A percentile compares a stretch with the other conserved stretches of the same genome.
Conservation (phyloP, 2,797 vertebrate species). For the Orientallactaga sibirica region DNA sequence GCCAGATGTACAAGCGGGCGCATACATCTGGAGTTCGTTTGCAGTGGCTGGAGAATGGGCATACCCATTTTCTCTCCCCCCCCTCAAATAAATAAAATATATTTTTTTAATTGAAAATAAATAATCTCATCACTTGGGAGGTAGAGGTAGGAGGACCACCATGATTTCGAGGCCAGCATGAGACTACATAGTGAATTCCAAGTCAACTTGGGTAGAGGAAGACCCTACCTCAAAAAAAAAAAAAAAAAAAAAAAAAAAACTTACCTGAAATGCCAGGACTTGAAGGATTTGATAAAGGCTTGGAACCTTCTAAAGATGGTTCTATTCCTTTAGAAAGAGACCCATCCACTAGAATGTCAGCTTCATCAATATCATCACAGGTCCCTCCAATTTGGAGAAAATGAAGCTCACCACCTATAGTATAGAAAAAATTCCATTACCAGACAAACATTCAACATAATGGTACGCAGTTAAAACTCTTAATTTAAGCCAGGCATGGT, state of each 20-base stretch:
- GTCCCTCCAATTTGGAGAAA: slow-evolving; percentile 99
- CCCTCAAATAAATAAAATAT: no score
- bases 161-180: no score
- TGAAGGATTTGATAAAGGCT: slow-evolving; percentile 96
- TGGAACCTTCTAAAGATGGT: slow-evolving; percentile 95
- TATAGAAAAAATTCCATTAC: slow-evolving; percentile 68
- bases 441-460: neutral
- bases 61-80: no score
- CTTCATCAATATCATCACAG: slow-evolving; percentile 97
- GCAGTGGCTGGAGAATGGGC: no score
- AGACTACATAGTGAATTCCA: no score
- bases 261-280: slow-evolving; percentile 98
- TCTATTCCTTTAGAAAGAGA: slow-evolving; percentile 96
- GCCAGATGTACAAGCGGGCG: no score
- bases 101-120: no score
- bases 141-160: no score
- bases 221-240: neutral
- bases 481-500: neutral
- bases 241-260: neutral
- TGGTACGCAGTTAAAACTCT: slow-evolving; percentile 20
- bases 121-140: no score
- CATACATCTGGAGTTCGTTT: no score
- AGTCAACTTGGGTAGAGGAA: no score
- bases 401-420: slow-evolving; percentile 99
- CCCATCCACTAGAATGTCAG: slow-evolving; percentile 98